Conservation (phyloP, 2,113 vertebrate species). For the Lophius piscatorius region DNA sequence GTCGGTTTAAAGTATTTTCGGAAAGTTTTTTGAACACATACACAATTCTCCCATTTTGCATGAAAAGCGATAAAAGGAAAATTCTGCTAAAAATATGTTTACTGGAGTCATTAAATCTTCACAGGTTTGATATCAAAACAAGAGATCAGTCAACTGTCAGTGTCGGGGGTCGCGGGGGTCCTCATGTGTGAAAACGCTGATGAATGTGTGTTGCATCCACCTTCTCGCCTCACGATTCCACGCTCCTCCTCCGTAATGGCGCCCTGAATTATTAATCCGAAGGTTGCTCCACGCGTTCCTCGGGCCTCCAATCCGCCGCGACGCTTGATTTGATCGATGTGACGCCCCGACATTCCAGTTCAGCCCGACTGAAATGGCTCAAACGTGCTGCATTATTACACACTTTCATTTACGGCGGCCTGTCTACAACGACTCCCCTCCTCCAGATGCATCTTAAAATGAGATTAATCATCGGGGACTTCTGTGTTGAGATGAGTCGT, state of each 20-base stretch:
- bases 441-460: constrained; percentile 68
- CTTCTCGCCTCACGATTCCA: constrained; percentile 26
- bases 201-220: constrained; percentile 42
- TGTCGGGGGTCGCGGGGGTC: background rate
- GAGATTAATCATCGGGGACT: constrained; percentile 69
- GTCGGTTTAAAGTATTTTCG: no score
- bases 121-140: constrained; percentile 32
- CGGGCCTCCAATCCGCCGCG: constrained; percentile 13
- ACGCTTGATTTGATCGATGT: constrained; percentile 36
- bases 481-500: constrained; percentile 56
- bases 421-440: constrained; percentile 40
- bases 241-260: constrained; percentile 4
- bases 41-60: no score
- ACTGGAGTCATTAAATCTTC: no score
- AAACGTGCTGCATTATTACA: constrained; percentile 41
- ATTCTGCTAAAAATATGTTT: no score
- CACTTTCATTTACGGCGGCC: constrained; percentile 63
- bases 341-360: constrained; percentile 14
- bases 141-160: constrained; percentile 29
- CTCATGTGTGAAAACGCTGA: constrained; percentile 14
- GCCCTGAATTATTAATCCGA: constrained; percentile 48
- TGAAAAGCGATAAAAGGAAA: no score
- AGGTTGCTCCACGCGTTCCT: constrained; percentile 43
- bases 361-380: constrained; percentile 13
- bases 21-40: no score